Percentiles rank a stretch among this genome's conserved stretches.
These are phyloP conservation scores for Herpetotheres cachinnans DNA, from an alignment of 2,113 vertebrate genomes.

Conservation along the genomic window DNA sequence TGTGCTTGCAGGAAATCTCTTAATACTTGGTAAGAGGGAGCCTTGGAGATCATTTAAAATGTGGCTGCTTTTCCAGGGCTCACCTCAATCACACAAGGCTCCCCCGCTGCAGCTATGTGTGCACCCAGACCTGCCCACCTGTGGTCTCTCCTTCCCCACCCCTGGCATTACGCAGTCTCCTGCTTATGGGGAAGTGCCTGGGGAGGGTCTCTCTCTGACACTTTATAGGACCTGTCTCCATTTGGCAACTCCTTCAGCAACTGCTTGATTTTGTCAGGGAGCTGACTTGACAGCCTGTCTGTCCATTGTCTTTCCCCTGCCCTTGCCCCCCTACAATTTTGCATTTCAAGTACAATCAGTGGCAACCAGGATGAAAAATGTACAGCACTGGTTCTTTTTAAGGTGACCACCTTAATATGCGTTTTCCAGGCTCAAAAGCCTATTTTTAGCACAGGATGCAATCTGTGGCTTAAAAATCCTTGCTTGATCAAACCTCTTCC, in stretches of 20 bases:
- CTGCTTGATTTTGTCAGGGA: neutral
- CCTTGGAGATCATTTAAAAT: neutral
- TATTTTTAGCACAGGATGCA: neutral
- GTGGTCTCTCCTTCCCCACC: neutral
- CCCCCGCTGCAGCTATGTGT: neutral
- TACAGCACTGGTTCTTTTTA: neutral
- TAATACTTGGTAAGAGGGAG: neutral
- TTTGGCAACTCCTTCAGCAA: neutral
- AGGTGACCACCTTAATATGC: neutral
- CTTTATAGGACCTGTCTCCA: neutral
- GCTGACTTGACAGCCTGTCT: neutral
- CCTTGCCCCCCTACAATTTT: neutral
- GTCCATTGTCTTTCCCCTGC: accelerated
- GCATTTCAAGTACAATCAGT: neutral
- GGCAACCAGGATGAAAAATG: neutral
- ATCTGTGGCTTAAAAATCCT: neutral
- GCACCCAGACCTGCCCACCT: neutral
- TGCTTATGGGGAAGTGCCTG: neutral
- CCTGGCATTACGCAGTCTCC: neutral
- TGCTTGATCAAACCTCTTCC: neutral
- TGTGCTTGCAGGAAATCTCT: neutral
- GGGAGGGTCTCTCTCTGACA: neutral
- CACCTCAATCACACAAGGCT: neutral
- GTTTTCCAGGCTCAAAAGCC: neutral
- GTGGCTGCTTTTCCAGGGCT: neutral